phyloP scores from a whole-genome alignment of 2,797 vertebrate species.

The Botia almorhae region DNA sequence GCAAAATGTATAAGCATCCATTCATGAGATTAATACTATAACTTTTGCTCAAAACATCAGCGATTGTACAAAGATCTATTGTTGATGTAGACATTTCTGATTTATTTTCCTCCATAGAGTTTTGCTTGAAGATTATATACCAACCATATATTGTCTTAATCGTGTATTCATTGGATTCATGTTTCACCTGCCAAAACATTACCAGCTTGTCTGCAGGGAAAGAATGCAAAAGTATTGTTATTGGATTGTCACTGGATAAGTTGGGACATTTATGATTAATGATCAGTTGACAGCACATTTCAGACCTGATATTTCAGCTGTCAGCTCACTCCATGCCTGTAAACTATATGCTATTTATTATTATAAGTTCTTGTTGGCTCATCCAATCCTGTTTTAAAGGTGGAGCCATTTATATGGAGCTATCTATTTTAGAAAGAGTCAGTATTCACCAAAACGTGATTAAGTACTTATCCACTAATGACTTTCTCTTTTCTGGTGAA shows the following conservation, averaged over 20 bases:
- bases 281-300: neutral
- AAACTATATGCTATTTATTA: neutral
- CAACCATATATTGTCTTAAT: neutral
- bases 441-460: no score
- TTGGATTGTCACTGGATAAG: neutral
- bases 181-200: neutral
- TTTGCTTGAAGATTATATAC: neutral
- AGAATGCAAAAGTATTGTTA: neutral
- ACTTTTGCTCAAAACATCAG: neutral
- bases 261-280: conserved; percentile 28
- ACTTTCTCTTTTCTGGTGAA: neutral
- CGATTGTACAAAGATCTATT: no score
- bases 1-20: no score
- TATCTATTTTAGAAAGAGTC: no score
- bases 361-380: neutral
- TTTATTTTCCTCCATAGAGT: neutral
- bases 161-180: neutral
- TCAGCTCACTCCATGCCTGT: neutral
- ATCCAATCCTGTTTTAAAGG: conserved; percentile 6
- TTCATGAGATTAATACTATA: no score
- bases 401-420: neutral
- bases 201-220: neutral
- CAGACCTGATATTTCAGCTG: neutral
- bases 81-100: neutral
- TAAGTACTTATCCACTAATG: neutral